These are phyloP conservation scores for Manis javanica DNA, from an alignment of 2,797 vertebrate genomes.

Conservation along the genomic window DNA sequence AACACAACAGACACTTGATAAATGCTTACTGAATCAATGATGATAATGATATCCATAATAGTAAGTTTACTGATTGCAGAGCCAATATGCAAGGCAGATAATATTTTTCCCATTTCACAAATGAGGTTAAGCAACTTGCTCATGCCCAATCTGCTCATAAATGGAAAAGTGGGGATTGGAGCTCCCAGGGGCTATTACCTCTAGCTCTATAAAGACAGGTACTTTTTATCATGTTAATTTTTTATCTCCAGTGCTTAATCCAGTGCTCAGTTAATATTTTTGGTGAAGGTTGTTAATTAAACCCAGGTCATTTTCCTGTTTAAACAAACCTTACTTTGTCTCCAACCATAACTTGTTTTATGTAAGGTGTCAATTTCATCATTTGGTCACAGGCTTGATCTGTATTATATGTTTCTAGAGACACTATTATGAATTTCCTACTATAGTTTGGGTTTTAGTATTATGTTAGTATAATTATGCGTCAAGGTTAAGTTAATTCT, in stretches of 20 bases:
- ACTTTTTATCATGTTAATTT: background rate
- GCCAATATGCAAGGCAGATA: background rate
- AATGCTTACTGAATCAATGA: background rate
- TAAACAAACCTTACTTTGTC: background rate
- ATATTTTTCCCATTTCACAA: background rate
- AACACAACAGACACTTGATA: background rate
- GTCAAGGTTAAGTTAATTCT: conserved; percentile 23
- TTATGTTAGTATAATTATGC: background rate
- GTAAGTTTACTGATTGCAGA: background rate
- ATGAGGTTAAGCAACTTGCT: background rate
- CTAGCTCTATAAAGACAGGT: background rate
- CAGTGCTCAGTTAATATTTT: conserved; percentile 22
- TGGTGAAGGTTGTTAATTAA: conserved; percentile 20
- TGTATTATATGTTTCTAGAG: background rate
- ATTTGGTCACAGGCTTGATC: background rate
- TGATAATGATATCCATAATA: background rate
- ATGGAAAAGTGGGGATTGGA: background rate
- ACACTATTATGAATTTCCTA: background rate
- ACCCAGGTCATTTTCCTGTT: conserved; percentile 1
- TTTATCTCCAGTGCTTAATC: background rate
- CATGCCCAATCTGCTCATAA: background rate
- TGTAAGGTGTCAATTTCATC: background rate
- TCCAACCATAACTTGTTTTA: conserved; percentile 30
- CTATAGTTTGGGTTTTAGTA: background rate
- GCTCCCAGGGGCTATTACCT: background rate